Percentiles rank a stretch among this genome's conserved stretches.
phyloP scores from a whole-genome alignment of 2,113 vertebrate genomes.

The Megaceryle torquata region DNA sequence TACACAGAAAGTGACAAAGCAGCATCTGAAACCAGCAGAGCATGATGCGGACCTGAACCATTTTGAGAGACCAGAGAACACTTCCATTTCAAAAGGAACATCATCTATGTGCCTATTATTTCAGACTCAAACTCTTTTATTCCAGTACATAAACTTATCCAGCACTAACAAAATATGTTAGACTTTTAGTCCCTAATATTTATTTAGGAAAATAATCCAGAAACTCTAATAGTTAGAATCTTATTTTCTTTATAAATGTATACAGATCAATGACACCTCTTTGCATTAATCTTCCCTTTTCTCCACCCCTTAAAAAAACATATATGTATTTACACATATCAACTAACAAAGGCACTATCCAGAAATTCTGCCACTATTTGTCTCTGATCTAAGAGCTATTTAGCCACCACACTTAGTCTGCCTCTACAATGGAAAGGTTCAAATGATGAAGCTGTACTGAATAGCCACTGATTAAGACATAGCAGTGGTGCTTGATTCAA shows the following conservation, averaged over 20 bases:
- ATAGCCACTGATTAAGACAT: conserved; percentile 38
- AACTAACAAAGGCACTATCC: neutral
- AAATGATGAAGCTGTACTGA: neutral
- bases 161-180: neutral
- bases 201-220: neutral
- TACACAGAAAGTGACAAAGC: neutral
- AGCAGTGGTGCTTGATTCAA: neutral
- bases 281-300: neutral
- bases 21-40: neutral
- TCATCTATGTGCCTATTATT: neutral
- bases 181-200: neutral
- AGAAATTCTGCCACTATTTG: conserved; percentile 12
- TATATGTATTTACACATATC: neutral
- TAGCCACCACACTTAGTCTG: neutral
- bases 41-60: neutral
- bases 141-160: neutral
- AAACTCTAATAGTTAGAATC: neutral
- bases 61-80: neutral
- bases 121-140: neutral
- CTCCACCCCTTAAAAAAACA: neutral
- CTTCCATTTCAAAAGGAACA: neutral
- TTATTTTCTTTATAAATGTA: neutral
- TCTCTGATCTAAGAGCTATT: conserved; percentile 20
- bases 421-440: neutral
- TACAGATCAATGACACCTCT: neutral